phyloP scores from a whole-genome alignment of 2,888 invertebrate species.

The Catocala fraxini region DNA sequence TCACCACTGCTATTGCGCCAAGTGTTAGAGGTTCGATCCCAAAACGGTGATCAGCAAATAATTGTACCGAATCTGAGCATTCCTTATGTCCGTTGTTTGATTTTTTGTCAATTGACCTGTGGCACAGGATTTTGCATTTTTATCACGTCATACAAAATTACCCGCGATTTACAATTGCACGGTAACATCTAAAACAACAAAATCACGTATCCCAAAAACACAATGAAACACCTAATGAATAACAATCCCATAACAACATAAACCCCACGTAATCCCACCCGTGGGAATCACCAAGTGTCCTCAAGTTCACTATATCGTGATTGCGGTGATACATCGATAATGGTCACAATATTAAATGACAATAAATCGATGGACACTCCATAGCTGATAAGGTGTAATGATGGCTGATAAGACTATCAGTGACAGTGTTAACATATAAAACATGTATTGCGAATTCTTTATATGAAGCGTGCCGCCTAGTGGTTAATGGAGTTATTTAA shows the following conservation, averaged over 20 bases:
- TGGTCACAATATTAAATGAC: constrained; percentile 60
- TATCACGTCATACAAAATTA: no score
- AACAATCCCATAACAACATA: constrained; percentile 26
- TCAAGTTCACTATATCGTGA: constrained; percentile 50
- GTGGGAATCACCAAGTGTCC: constrained; percentile 52
- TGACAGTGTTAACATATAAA: constrained; percentile 30
- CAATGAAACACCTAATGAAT: constrained; percentile 17
- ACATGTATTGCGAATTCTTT: constrained; percentile 43
- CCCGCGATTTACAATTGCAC: no score
- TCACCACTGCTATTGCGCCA: no score
- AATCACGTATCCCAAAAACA: no score
- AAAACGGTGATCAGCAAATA: no score
- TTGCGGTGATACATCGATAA: constrained; percentile 57
- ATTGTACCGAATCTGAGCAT: no score
- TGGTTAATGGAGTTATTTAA: neutral
- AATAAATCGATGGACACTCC: constrained; percentile 52
- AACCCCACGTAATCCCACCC: constrained; percentile 30
- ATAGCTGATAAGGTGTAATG: constrained; percentile 47
- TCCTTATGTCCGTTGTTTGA: no score
- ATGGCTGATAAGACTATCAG: constrained; percentile 40
- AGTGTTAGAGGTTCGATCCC: no score
- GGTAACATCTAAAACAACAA: no score
- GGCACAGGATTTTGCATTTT: no score
- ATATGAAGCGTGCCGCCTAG: constrained; percentile 40
- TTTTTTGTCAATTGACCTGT: no score